phyloP scores from a whole-genome alignment of 2,113 vertebrate genomes.

The Australoheros scitulus region DNA sequence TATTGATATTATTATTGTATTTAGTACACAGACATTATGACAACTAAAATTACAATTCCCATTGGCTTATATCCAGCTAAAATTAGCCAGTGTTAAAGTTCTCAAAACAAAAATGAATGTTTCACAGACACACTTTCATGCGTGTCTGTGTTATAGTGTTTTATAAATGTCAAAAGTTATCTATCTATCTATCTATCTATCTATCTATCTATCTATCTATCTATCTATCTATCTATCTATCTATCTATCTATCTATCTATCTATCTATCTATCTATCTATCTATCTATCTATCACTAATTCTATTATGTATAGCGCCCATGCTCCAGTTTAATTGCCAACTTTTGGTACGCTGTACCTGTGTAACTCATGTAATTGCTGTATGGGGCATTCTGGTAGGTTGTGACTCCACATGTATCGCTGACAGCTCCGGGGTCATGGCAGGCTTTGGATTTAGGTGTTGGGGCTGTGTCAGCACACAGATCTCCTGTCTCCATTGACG shows the following conservation, averaged over 20 bases:
- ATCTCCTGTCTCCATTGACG: slow-evolving; percentile 96
- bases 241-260: neutral
- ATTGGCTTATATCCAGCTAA: too few relatives aligned
- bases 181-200: neutral
- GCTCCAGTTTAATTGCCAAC: too few relatives aligned
- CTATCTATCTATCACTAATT: neutral
- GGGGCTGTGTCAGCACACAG: slow-evolving; percentile 95
- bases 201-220: neutral
- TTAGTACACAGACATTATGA: neutral
- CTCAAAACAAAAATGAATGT: too few relatives aligned
- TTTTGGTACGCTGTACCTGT: slow-evolving; percentile 81
- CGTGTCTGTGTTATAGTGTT: too few relatives aligned
- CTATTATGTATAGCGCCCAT: neutral
- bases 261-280: neutral
- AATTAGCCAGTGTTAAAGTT: too few relatives aligned
- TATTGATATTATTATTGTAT: neutral
- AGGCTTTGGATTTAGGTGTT: slow-evolving; percentile 91
- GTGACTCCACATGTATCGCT: slow-evolving; percentile 89
- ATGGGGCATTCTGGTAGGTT: slow-evolving; percentile 88
- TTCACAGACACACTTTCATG: too few relatives aligned
- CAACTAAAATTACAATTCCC: too few relatives aligned
- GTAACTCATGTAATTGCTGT: slow-evolving; percentile 98
- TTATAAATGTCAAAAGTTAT: too few relatives aligned
- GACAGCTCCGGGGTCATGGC: slow-evolving; percentile 86
- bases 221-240: neutral